phyloP scores from a whole-genome alignment of 2,797 vertebrate genomes.

The Falco peregrinus region DNA sequence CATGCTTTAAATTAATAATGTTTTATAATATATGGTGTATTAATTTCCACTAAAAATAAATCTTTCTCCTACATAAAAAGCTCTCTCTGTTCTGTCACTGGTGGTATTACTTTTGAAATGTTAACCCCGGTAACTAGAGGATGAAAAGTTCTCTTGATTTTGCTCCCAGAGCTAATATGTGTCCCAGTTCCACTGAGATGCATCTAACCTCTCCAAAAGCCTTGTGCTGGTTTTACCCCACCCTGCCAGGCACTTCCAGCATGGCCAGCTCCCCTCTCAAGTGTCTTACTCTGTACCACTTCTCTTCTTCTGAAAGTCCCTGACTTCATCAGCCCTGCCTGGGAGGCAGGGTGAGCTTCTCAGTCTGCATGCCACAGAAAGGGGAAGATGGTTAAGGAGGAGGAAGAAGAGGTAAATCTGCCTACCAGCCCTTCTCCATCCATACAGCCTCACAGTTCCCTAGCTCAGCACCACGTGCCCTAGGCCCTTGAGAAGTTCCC shows the following conservation, averaged over 20 bases:
- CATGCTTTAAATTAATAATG: background rate
- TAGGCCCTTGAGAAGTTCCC: background rate
- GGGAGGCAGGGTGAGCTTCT: conserved; percentile 17
- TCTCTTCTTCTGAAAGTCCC: conserved; percentile 46
- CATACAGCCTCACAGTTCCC: background rate
- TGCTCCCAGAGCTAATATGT: background rate
- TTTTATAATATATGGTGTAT: background rate
- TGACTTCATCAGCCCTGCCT: conserved; percentile 62
- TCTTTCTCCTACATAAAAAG: background rate
- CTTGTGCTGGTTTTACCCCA: background rate
- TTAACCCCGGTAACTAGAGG: background rate
- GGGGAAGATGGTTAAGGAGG: background rate
- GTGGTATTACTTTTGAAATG: background rate
- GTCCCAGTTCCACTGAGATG: background rate
- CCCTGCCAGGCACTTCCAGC: background rate
- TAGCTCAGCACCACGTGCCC: background rate
- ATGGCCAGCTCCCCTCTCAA: background rate
- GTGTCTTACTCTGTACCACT: background rate
- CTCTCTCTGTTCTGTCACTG: background rate
- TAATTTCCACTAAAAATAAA: background rate
- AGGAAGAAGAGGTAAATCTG: conserved; percentile 9
- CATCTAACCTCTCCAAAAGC: background rate
- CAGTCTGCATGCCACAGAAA: background rate
- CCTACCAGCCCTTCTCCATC: background rate
- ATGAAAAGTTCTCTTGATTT: background rate